Conservation (phyloP, 2,113 vertebrate genomes). For the Gulo gulo region DNA sequence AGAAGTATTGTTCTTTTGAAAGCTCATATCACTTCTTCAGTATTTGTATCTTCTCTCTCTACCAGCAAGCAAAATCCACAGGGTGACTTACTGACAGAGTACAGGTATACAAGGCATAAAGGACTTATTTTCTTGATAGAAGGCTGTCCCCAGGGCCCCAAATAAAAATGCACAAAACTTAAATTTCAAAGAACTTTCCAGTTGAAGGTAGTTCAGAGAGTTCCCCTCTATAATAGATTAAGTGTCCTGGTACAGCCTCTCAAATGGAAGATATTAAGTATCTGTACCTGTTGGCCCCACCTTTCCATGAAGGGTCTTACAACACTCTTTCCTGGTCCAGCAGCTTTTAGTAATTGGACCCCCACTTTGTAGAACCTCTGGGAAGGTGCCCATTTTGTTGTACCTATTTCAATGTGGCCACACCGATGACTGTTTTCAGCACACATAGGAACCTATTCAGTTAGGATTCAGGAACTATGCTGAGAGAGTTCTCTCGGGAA, state of each 20-base stretch:
- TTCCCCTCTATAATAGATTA: slow-evolving; percentile 28
- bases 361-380: not conserved
- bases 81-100: not conserved
- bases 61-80: not conserved
- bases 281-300: not conserved
- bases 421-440: not conserved
- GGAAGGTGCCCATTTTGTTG: not conserved
- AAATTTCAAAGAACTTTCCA: slow-evolving; percentile 39
- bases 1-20: slow-evolving; percentile 9
- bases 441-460: not conserved
- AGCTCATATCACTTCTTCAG: not conserved
- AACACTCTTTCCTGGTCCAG: not conserved
- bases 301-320: not conserved
- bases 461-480: not conserved
- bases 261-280: slow-evolving; percentile 10
- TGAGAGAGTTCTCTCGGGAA: not conserved
- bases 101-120: not conserved
- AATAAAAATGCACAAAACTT: slow-evolving; percentile 36
- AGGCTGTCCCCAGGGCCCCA: not conserved
- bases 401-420: not conserved
- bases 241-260: not conserved
- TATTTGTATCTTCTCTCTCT: not conserved
- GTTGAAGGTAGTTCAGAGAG: not conserved
- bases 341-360: not conserved
- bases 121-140: slow-evolving; percentile 29